Percentiles rank a stretch among this genome's conserved stretches.
Evolutionary conservation across 2,797 vertebrate genomes (phyloP).

Genomic region (Lepus townsendii): DNA sequence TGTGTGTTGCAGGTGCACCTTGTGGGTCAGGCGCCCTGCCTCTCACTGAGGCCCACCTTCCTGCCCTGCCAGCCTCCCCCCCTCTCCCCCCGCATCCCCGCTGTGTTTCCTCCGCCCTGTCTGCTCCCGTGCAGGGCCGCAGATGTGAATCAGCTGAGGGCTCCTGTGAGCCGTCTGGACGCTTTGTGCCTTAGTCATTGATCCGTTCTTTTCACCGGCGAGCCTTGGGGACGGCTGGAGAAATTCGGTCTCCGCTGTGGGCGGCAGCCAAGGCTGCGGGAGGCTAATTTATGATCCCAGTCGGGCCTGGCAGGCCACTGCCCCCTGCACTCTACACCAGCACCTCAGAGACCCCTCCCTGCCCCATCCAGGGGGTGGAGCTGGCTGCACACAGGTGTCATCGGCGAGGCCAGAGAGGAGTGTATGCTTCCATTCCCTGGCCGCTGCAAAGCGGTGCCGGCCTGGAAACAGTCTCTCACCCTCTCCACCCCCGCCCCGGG

Average conservation of each 20-base stretch:
- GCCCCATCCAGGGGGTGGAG: not conserved
- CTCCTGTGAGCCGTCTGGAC: not conserved
- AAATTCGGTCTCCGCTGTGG: not conserved
- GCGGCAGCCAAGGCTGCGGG: not conserved
- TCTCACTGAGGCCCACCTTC: not conserved
- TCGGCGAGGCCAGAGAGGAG: not conserved
- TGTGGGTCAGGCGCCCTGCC: not conserved
- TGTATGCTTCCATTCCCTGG: not conserved
- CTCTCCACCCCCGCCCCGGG: not conserved
- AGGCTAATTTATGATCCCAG: constrained; percentile 6
- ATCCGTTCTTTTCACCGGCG: not conserved
- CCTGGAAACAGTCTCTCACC: not conserved
- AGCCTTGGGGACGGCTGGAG: not conserved
- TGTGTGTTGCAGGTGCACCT: not conserved
- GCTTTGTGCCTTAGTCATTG: not conserved
- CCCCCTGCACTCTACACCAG: not conserved
- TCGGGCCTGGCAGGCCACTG: not conserved
- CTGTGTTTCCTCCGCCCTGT: not conserved
- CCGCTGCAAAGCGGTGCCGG: not conserved
- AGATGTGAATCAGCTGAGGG: not conserved
- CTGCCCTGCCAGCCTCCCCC: not conserved
- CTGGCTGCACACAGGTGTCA: not conserved
- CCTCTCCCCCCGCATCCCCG: not conserved
- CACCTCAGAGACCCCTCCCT: not conserved
- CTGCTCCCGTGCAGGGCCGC: not conserved